Evolutionary conservation across 2,797 vertebrate species (phyloP), one percentile per base, ranked within the genome.

Genomic region (Ctenopoma multispine): DNA sequence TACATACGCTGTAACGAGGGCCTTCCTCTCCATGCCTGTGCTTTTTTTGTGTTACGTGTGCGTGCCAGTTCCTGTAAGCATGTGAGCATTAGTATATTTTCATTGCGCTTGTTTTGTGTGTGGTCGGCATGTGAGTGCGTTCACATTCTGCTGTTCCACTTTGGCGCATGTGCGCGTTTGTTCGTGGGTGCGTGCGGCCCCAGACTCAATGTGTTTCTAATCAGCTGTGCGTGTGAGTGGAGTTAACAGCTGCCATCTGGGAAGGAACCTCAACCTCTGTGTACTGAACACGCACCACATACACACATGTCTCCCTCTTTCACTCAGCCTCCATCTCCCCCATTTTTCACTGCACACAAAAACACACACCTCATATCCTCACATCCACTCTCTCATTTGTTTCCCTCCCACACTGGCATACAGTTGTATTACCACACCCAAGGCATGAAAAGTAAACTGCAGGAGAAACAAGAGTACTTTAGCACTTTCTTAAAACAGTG

Each of bases 181-280:
- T 75, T 72, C 71, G 61, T 86, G 84, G 77, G 88, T 90, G 85
- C 81, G 82, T 87, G 90, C 80, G 84, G 87, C 84, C 85, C 87
- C 87, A 89, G 80, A 90, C 87, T 85, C 92, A 94, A 94, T 94
- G 91, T 95, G 93, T 92, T 94, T 94, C 92, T 85, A 93, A 94
- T 95, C 93, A 94, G 91, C 90, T 92, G 91, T 94, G 92, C 90
- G 91, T 94, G 92, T 92, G 93, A 95, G 93, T 84, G 60, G 72
- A 92, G 92, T 92, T 94, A 94, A 94, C 93, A 92, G 93, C 91
- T 94, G 93, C 94, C 94, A 94, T 94, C 92, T 95, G 93, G 92
- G 89, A 88, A 89, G 82, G 86, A 94, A 90, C 89, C 90, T 90
- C 89, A 91, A 85, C 89, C 92, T 92, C 85, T 91, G 90, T 90